These are phyloP conservation scores for Petrocephalus sullivani DNA, from an alignment of 2,797 vertebrate genomes.

Conservation along the genomic window DNA sequence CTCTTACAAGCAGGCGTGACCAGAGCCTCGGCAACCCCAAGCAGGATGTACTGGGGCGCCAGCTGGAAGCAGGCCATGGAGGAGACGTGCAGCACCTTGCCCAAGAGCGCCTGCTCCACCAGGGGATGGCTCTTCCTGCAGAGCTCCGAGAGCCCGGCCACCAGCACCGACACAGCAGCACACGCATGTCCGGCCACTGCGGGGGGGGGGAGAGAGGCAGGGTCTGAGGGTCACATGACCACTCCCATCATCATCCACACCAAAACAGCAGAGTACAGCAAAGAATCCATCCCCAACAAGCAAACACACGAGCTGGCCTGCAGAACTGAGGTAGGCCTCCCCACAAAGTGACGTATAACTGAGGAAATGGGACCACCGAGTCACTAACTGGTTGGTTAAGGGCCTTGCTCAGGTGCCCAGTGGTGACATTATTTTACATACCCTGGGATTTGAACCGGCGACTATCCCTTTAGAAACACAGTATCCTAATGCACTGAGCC, in stretches of 20 bases:
- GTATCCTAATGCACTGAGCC: neutral
- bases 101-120: constrained; percentile 73
- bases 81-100: constrained; percentile 73
- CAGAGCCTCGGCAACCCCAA: constrained; percentile 83
- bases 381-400: neutral
- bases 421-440: neutral
- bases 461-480: neutral
- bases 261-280: neutral
- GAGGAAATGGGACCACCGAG: neutral
- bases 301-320: neutral
- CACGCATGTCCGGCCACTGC: constrained; percentile 75
- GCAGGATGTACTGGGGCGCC: constrained; percentile 79
- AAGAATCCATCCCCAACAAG: neutral
- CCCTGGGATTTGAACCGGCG: neutral
- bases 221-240: neutral
- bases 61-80: constrained; percentile 83
- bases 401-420: neutral
- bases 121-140: constrained; percentile 69
- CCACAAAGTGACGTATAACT: neutral
- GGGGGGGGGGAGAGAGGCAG: constrained; percentile 21
- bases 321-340: neutral
- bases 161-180: constrained; percentile 69
- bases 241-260: neutral
- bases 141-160: constrained; percentile 77
- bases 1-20: constrained; percentile 82